These are phyloP conservation scores for Amiota communis DNA, from an alignment of 2,888 invertebrate species.

Conservation along the genomic window DNA sequence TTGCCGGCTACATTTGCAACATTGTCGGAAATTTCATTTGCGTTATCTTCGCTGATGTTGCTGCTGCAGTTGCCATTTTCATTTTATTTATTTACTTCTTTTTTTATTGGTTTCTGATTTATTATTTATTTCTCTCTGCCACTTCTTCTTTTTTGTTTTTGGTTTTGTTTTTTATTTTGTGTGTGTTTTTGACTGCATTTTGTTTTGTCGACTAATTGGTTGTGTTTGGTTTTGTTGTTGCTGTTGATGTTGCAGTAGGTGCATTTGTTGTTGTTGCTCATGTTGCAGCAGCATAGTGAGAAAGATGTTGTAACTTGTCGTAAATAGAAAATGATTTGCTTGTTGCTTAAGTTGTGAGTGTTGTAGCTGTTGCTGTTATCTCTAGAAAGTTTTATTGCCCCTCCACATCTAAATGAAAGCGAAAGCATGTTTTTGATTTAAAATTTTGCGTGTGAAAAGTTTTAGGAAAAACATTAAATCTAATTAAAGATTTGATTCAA, in stretches of 20 bases:
- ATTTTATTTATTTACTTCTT: background rate
- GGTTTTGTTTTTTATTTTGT: background rate
- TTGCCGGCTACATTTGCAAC: constrained; percentile 11
- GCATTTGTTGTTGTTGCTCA: background rate
- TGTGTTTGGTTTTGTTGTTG: constrained; percentile 2
- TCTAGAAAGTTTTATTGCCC: background rate
- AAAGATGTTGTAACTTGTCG: constrained; percentile 13
- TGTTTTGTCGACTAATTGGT: constrained; percentile 10
- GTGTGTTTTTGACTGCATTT: constrained; percentile 13
- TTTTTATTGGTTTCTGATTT: constrained; percentile 11
- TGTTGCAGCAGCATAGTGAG: background rate
- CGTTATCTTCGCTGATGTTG: background rate
- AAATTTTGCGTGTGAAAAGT: background rate
- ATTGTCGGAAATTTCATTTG: constrained; percentile 15
- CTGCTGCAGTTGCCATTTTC: background rate
- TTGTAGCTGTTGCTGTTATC: no score
- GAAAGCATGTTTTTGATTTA: constrained; percentile 4
- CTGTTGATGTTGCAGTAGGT: background rate
- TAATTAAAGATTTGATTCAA: no score
- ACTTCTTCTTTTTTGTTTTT: constrained; percentile 4
- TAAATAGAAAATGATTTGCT: constrained; percentile 17
- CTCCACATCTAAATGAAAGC: background rate
- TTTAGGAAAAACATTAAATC: no score
- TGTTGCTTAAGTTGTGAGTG: no score
- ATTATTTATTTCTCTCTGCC: background rate